Evolutionary conservation across 30 jellyfish, hydroid and myxozoan species (phyloP).

Genomic region (Phacellophora camtschatica): DNA sequence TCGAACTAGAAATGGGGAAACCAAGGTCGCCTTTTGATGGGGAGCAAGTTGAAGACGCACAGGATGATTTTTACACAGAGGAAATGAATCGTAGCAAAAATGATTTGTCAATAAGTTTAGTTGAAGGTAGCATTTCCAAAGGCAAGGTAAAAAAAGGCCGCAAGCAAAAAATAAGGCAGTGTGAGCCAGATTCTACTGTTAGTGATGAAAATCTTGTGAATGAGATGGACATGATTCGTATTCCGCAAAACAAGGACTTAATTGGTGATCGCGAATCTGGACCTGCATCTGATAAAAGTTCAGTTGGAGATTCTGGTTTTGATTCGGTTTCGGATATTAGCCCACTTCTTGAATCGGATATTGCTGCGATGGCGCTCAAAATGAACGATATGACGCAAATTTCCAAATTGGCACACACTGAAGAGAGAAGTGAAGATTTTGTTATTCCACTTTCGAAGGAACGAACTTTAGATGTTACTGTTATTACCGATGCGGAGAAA

Average conservation of each 20-base stretch:
- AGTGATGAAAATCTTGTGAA: constrained; percentile 18
- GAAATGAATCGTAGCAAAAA: neutral
- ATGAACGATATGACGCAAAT: neutral
- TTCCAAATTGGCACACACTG: neutral
- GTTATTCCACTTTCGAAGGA: constrained; percentile 5
- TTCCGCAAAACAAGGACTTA: constrained; percentile 10
- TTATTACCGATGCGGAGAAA: constrained; percentile 41
- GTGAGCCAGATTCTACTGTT: constrained; percentile 50
- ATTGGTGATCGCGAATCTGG: constrained; percentile 40
- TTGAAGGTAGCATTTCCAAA: neutral
- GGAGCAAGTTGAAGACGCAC: neutral
- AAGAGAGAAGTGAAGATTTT: constrained; percentile 19
- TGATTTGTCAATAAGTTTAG: neutral
- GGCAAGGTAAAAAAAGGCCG: constrained; percentile 36
- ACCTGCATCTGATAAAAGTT: constrained; percentile 61
- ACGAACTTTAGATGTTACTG: constrained; percentile 2
- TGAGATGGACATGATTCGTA: constrained; percentile 10
- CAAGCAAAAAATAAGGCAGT: constrained; percentile 36
- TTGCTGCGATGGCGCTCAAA: neutral
- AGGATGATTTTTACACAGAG: neutral
- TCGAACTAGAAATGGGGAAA: constrained; percentile 37
- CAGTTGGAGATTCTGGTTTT: constrained; percentile 60
- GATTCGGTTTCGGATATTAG: constrained; percentile 61
- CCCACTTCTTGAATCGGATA: constrained; percentile 48
- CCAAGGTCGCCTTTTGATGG: neutral